Percentiles rank a stretch among this genome's conserved stretches.
Evolutionary conservation across 2,888 invertebrate species (phyloP).

Genomic region (Cyrtodaria siliqua): DNA sequence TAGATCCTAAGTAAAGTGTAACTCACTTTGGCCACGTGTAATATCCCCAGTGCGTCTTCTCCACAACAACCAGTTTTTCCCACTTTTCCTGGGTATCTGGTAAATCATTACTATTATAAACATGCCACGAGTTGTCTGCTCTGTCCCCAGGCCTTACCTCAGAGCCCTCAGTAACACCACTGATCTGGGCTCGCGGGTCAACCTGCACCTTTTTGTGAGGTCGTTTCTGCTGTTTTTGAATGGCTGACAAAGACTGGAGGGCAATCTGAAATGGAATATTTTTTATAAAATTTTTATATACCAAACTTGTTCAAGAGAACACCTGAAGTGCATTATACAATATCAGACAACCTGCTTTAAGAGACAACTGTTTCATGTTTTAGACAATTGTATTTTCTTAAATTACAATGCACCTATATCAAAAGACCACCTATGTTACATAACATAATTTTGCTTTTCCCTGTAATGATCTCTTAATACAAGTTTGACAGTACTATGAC

Average conservation of each 20-base stretch:
- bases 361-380: too few relatives aligned
- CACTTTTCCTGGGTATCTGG: constrained; percentile 91
- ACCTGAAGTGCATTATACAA: too few relatives aligned
- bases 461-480: too few relatives aligned
- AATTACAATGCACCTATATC: too few relatives aligned
- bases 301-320: too few relatives aligned
- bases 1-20: too few relatives aligned
- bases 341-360: too few relatives aligned
- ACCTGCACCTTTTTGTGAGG: constrained; percentile 89
- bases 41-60: constrained; percentile 89
- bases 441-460: too few relatives aligned
- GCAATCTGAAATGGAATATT: constrained; percentile 86
- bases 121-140: constrained; percentile 91
- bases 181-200: constrained; percentile 86
- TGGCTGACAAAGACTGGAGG: constrained; percentile 88
- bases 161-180: constrained; percentile 38
- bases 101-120: constrained; percentile 89
- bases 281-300: neutral
- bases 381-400: too few relatives aligned
- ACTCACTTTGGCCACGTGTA: constrained; percentile 87
- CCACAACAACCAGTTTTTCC: constrained; percentile 91
- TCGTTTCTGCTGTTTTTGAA: constrained; percentile 91
- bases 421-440: too few relatives aligned
- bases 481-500: too few relatives aligned
- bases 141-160: constrained; percentile 87